Percentiles rank a stretch among this genome's conserved stretches.
These are phyloP conservation scores for Strigamia transsilvanica DNA, from an alignment of 2,888 invertebrate genomes.

Conservation along the genomic window DNA sequence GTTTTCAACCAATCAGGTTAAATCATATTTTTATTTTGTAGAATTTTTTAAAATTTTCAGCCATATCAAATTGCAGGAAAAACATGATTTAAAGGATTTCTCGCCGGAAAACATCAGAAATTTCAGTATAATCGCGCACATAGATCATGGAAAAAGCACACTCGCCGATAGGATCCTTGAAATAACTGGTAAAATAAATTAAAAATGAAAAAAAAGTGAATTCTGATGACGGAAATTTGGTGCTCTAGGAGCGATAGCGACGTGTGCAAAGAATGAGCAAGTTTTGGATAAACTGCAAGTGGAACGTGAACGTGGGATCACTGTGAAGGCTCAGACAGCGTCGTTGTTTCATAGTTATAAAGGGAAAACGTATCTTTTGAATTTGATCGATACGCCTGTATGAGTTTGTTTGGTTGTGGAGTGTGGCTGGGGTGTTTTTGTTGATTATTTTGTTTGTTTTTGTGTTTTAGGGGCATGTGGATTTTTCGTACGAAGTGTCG, in stretches of 20 bases:
- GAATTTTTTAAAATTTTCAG: too few species aligned
- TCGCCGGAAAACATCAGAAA: conserved; percentile 65
- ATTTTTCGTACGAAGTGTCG: conserved; percentile 94
- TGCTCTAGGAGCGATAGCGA: conserved; percentile 65
- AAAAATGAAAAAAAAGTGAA: conserved; percentile 53
- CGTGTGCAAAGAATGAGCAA: conserved; percentile 62
- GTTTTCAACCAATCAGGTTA: too few species aligned
- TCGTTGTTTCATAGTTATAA: conserved; percentile 76
- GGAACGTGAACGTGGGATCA: conserved; percentile 95
- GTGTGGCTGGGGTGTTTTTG: too few species aligned
- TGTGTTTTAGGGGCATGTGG: conserved; percentile 81
- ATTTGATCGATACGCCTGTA: conserved; percentile 93
- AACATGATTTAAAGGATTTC: conserved; percentile 60
- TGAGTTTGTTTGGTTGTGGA: too few species aligned
- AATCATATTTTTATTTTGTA: too few species aligned
- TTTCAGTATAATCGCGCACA: conserved; percentile 95
- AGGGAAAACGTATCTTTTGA: conserved; percentile 77
- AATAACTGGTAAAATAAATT: conserved; percentile 73
- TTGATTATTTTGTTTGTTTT: neutral
- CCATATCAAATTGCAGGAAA: conserved; percentile 58
- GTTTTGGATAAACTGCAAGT: conserved; percentile 73
- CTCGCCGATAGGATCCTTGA: conserved; percentile 94
- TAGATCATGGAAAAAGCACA: conserved; percentile 98
- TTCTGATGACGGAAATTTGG: conserved; percentile 51
- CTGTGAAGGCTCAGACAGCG: conserved; percentile 97